Base-by-base conservation (phyloP, 2,113 vertebrate genomes). In the Vombatus ursinus region DNA sequence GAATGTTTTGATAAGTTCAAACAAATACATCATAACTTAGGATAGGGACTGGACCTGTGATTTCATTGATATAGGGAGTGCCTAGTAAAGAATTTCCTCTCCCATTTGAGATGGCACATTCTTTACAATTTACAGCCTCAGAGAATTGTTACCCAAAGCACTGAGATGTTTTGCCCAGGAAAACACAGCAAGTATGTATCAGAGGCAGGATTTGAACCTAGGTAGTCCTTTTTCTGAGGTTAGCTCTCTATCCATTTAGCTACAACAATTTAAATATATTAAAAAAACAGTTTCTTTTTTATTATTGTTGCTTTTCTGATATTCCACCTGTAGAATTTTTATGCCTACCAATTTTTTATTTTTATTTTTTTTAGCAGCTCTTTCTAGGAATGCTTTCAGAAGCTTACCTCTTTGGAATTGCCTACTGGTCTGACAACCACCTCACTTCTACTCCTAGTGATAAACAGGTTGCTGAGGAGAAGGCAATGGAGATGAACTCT, bases 341-440 rank as follows among this genome's bases (percentile, higher is more conserved):
- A 50, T 89, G n/a, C 22, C 7, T 11, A 14, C 23, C 93, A 52
- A 96, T 94, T n/a, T 96, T 91, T 92, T 90, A 0, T 28, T 68
- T 51, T 50, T 44, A 93, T 28, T 54, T 19, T 96, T 51, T 31
- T 97, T 48, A 84, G 77, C 89, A 94, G 94, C 90, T 97, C 91
- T 93, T 96, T 98, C 24, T 97, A 99, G 99, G 95, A 94, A 99
- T 99, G 99, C 98, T 99, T 96, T 99, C 99, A 0, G 99, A 99
- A 98, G 99, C 99, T 44, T 99, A 99, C 98, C 98, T 99, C 96
- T 99, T 98, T 31, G 97, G 98, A 98, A 99, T 99, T 94, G 95
- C 98, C 53, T 99, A 99, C 91, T 95, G 97, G 61, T 97, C 96
- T 77, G 98, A 99, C 50, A 97, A 98, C 57, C 93, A 61, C 37